Percentiles rank a stretch among this genome's conserved stretches.
These are phyloP conservation scores for Cichlasoma orientale DNA, from an alignment of 2,797 vertebrate genomes.

Conservation along the genomic window DNA sequence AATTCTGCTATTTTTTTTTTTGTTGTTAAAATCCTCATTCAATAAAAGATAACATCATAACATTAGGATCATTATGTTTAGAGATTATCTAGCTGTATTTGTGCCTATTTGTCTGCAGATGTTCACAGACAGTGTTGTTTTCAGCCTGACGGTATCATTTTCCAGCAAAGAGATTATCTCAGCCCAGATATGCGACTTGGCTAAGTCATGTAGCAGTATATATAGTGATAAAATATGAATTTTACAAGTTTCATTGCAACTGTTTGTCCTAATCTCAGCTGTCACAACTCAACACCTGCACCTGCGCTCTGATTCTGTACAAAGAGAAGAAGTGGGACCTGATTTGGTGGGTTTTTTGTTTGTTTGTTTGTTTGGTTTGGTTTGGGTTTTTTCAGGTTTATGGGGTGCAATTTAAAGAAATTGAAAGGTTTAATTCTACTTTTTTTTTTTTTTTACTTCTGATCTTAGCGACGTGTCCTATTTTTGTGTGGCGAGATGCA, in stretches of 20 bases:
- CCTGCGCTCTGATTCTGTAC: slow-evolving; percentile 17
- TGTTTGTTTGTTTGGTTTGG: too few relatives aligned
- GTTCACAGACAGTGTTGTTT: slow-evolving; percentile 1
- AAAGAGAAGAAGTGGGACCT: slow-evolving; percentile 1
- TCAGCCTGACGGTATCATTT: slow-evolving; percentile 10
- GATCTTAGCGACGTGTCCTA: slow-evolving; percentile 11
- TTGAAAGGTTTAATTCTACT: slow-evolving; percentile 4
- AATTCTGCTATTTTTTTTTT: background rate
- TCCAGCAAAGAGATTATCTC: background rate
- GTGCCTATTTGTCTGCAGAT: background rate
- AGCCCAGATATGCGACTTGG: slow-evolving; percentile 13
- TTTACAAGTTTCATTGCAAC: slow-evolving; percentile 33
- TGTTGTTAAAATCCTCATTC: background rate
- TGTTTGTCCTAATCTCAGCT: slow-evolving; percentile 22
- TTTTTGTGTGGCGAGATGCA: background rate
- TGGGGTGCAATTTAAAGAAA: slow-evolving; percentile 2
- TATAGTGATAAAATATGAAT: slow-evolving; percentile 16
- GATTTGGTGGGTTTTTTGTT: background rate
- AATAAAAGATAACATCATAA: background rate
- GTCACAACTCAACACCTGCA: slow-evolving; percentile 41
- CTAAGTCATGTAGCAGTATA: background rate
- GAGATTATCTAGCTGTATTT: background rate
- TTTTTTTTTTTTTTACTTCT: background rate
- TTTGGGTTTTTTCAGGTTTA: background rate
- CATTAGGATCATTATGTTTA: background rate